Base-by-base conservation (phyloP, 2,797 vertebrate genomes). In the Taeniopygia guttata region DNA sequence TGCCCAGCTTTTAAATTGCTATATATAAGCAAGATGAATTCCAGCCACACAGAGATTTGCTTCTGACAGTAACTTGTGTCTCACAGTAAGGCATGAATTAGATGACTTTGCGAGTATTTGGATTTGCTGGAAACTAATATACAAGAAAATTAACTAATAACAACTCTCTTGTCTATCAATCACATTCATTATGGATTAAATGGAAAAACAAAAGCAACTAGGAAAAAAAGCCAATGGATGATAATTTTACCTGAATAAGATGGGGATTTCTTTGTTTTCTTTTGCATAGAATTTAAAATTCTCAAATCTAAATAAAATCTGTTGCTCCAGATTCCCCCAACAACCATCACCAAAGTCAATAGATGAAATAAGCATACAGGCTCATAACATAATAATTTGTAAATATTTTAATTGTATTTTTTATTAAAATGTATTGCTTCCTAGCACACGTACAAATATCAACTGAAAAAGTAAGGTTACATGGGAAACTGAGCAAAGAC, bases 301-400 rank as follows among this genome's bases (percentile, higher is more conserved):
- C n/a, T 52, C 30, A 87, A 90, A 84, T 59, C 68, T 93, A 79
- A 77, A 73, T 42, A 75, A 87, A 77, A 22, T 32, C 27, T 30
- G 32, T 64, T 68, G 29, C 43, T 62, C 16, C 26, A 46, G n/a
- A 82, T 25, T 20, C 11, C 16, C 17, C 27, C 30, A 74, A 32
- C 62, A 74, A 27, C 10, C 25, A 30, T 42, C 49, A 68, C 0
- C 0, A 40, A 89, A 64, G 23, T 26, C 63, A 79, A 36, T 1
- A 87, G 20, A 84, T 43, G 0, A 91, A 75, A 79, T 30, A 81
- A 2, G 3, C n/a, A 26, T 27, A 59, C 9, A 51, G 20, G 5
- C 3, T 60, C 11, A 42, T 64, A 77, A n/a, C 8, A 55, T 29
- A 85, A 76, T 58, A 81, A 86, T 70, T 7, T 67, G 52, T 22